Evolutionary conservation across 1,140 invertebrate genomes (phyloP).

Genomic region (Drosophila busckii): DNA sequence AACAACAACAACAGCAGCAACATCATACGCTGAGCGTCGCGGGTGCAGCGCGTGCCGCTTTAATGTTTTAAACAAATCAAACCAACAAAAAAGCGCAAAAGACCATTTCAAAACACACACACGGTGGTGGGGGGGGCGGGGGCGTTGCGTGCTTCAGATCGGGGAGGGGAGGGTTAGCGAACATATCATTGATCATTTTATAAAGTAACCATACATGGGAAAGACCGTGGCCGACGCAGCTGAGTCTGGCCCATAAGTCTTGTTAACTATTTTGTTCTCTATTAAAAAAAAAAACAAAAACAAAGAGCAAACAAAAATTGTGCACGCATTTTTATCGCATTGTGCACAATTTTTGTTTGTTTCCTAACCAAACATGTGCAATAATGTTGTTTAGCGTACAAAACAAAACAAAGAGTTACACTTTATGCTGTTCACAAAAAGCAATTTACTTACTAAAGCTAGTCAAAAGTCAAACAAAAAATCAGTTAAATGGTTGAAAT

Average conservation of each 20-base stretch:
- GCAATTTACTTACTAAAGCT: slow-evolving; percentile 52
- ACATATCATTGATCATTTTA: slow-evolving; percentile 27
- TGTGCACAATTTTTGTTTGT: slow-evolving; percentile 22
- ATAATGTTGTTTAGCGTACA: slow-evolving; percentile 60
- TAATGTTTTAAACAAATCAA: slow-evolving; percentile 46
- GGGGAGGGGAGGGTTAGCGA: slow-evolving; percentile 11
- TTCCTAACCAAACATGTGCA: slow-evolving; percentile 59
- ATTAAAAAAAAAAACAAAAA: too few species aligned
- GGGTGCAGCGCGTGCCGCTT: slow-evolving; percentile 34
- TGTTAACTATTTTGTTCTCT: too few species aligned
- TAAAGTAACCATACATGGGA: background rate
- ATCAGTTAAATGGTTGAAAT: slow-evolving; percentile 17
- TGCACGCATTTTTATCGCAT: slow-evolving; percentile 29
- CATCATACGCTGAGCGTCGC: slow-evolving; percentile 51
- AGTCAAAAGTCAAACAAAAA: slow-evolving; percentile 40
- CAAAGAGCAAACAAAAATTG: slow-evolving; percentile 8
- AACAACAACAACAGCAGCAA: slow-evolving; percentile 34
- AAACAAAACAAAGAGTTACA: slow-evolving; percentile 47
- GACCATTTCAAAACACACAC: too few species aligned
- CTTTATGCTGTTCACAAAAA: slow-evolving; percentile 65
- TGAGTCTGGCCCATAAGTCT: background rate
- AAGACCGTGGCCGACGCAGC: background rate
- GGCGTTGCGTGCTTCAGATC: slow-evolving; percentile 11
- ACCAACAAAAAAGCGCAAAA: background rate
- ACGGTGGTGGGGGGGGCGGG: too few species aligned